These are phyloP conservation scores for Crotalus horridus DNA, from an alignment of 2,113 vertebrate genomes.

Conservation along the genomic window DNA sequence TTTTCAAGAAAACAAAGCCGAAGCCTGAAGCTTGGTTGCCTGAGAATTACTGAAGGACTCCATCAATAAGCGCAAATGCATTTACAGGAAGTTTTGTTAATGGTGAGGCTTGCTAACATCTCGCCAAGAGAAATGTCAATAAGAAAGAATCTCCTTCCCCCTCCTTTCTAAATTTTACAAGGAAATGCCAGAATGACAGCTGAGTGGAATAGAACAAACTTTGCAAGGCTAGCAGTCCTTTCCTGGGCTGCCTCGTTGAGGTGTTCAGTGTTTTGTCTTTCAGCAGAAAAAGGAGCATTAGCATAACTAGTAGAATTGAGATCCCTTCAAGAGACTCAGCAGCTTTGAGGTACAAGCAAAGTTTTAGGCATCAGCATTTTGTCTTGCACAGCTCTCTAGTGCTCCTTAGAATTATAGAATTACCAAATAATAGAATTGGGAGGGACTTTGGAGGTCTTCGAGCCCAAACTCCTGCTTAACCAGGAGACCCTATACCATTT, in stretches of 20 bases:
- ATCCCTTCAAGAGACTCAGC: not conserved
- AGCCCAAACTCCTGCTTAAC: not conserved
- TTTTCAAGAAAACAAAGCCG: constrained; percentile 50
- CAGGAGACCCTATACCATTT: not conserved
- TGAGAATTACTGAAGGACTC: constrained; percentile 11
- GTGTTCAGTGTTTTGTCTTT: not conserved
- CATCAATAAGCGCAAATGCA: constrained; percentile 21
- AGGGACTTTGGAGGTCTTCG: not conserved
- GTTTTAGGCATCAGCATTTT: not conserved
- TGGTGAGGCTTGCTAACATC: constrained; percentile 23
- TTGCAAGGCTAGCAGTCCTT: constrained; percentile 11
- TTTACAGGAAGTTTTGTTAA: constrained; percentile 31
- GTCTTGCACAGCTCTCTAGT: not conserved
- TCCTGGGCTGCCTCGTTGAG: not conserved
- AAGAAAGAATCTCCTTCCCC: not conserved
- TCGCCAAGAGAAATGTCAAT: not conserved
- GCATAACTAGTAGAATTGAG: not conserved
- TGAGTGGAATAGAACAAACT: constrained; percentile 5
- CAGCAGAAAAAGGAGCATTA: not conserved
- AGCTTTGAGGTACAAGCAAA: not conserved
- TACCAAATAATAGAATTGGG: not conserved
- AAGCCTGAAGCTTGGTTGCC: constrained; percentile 4
- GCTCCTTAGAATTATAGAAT: not conserved
- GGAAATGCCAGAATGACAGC: not conserved
- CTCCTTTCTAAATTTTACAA: not conserved